phyloP scores from a whole-genome alignment of 2,888 invertebrate species.

The Caenorhabditis auriculariae region DNA sequence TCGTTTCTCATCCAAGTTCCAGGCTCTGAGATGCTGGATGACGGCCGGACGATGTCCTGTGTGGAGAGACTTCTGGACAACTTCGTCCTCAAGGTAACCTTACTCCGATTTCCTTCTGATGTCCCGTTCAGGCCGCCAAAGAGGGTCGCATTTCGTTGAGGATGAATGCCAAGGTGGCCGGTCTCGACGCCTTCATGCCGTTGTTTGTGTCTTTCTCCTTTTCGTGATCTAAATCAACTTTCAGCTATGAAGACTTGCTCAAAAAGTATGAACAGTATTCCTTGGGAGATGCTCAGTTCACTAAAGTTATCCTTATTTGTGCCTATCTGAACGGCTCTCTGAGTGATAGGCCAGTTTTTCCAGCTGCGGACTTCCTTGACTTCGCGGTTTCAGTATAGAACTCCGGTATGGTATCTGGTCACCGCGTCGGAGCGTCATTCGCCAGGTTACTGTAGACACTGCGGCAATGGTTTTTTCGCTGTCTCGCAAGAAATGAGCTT shows the following conservation, averaged over 20 bases:
- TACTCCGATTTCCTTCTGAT: neutral
- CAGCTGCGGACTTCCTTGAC: no score
- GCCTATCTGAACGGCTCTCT: slow-evolving; percentile 33
- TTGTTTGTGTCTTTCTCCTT: slow-evolving; percentile 35
- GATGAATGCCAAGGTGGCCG: slow-evolving; percentile 41
- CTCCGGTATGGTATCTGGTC: slow-evolving; percentile 45
- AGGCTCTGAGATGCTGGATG: slow-evolving; percentile 34
- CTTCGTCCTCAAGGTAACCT: slow-evolving; percentile 31
- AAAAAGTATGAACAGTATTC: slow-evolving; percentile 48
- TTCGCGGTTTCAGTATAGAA: slow-evolving; percentile 29
- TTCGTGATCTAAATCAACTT: slow-evolving; percentile 9
- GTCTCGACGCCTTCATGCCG: slow-evolving; percentile 56
- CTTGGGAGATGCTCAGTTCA: slow-evolving; percentile 40
- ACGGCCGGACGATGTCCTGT: slow-evolving; percentile 33
- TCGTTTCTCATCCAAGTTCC: neutral
- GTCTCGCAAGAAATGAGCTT: no score
- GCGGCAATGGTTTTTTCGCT: slow-evolving; percentile 16
- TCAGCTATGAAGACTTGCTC: slow-evolving; percentile 53
- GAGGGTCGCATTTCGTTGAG: slow-evolving; percentile 37
- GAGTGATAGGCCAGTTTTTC: slow-evolving; percentile 20
- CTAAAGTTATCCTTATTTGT: slow-evolving; percentile 24
- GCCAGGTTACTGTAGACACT: slow-evolving; percentile 40
- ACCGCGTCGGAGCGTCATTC: slow-evolving; percentile 34
- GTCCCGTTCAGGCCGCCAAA: slow-evolving; percentile 7
- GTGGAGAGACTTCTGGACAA: slow-evolving; percentile 25